Evolutionary conservation across 2,113 vertebrate genomes (phyloP).

Genomic region (Coracopsis vasa): DNA sequence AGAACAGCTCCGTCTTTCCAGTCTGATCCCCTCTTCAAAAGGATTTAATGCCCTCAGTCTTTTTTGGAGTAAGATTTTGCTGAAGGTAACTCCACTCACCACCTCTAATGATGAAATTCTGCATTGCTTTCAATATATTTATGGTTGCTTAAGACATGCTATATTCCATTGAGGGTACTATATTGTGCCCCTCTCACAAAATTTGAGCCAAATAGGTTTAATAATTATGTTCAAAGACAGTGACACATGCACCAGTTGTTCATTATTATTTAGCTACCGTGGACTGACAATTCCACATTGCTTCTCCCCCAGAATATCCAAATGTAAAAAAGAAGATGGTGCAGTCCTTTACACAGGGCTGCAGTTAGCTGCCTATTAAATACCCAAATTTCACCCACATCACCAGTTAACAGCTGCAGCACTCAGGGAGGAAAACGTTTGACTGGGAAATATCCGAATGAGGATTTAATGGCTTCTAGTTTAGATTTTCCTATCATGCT

Average conservation of each 20-base stretch:
- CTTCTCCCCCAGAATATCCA: background rate
- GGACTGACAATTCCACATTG: background rate
- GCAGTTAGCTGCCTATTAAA: background rate
- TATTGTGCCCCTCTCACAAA: background rate
- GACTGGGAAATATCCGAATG: background rate
- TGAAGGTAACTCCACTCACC: background rate
- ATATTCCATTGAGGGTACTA: background rate
- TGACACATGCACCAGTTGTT: background rate
- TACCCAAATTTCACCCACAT: background rate
- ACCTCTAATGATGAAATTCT: background rate
- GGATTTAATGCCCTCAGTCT: background rate
- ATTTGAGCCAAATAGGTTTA: background rate
- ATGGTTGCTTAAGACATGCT: background rate
- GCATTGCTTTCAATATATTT: background rate
- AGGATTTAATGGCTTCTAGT: background rate
- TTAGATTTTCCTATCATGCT: background rate
- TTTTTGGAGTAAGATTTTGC: background rate
- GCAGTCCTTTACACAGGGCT: rapidly evolving
- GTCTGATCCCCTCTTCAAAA: background rate
- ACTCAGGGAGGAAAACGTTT: background rate
- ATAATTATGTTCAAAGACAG: background rate
- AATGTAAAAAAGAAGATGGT: background rate
- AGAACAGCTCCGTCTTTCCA: background rate
- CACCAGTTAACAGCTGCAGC: background rate
- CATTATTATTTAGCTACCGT: background rate